Conservation (phyloP, 2,888 invertebrate genomes). For the Spodoptera littoralis region DNA sequence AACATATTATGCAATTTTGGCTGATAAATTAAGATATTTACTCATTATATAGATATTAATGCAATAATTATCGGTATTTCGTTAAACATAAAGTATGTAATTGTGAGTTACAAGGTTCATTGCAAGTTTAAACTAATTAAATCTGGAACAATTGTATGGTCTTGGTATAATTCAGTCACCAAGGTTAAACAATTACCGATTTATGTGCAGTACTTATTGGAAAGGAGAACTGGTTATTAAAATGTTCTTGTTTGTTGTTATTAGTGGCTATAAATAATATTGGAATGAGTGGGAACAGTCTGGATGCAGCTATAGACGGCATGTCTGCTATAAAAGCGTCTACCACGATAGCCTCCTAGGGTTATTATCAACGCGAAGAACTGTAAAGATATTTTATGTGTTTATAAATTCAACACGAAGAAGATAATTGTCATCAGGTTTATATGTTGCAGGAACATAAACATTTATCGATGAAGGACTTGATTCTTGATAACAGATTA, state of each 20-base stretch:
- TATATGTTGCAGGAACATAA: no score
- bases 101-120: conserved; percentile 26
- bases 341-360: not conserved
- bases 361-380: not conserved
- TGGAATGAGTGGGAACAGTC: conserved; percentile 1
- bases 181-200: conserved; percentile 57
- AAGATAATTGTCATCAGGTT: no score
- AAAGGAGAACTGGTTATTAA: conserved; percentile 52
- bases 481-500: no score
- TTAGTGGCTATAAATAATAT: conserved; percentile 13
- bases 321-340: conserved; percentile 2
- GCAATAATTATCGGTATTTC: conserved; percentile 1
- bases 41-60: no score
- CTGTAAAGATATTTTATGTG: no score
- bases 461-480: no score
- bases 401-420: no score
- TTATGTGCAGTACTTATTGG: conserved; percentile 48
- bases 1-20: not conserved
- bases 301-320: conserved; percentile 6
- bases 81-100: conserved; percentile 4
- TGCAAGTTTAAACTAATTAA: conserved; percentile 42
- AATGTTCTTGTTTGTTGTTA: conserved; percentile 16
- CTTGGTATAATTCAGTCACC: conserved; percentile 55
- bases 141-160: conserved; percentile 60
- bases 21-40: not conserved